phyloP scores from a whole-genome alignment of 2,888 invertebrate genomes.

The Trilocha varians region DNA sequence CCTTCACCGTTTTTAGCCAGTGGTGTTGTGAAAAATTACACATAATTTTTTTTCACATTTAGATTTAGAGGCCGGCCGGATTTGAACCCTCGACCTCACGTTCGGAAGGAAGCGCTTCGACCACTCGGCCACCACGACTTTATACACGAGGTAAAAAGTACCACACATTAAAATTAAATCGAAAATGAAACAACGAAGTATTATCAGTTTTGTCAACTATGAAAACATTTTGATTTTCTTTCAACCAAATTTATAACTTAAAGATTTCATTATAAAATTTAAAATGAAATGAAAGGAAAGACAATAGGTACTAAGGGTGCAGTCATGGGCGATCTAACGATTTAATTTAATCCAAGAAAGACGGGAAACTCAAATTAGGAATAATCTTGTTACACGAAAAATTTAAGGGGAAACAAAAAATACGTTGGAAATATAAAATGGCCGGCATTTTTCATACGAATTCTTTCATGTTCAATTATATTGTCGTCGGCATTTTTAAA shows the following conservation, averaged over 20 bases:
- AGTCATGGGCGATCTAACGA: conserved; percentile 25
- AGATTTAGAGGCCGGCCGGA: too few relatives aligned
- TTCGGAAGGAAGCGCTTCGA: too few relatives aligned
- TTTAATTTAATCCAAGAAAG: conserved; percentile 44
- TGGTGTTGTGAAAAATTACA: too few relatives aligned
- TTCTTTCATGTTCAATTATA: conserved; percentile 1
- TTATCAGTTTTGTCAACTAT: too few relatives aligned
- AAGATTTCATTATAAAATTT: not conserved
- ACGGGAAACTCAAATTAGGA: conserved; percentile 28
- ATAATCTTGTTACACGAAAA: conserved; percentile 30
- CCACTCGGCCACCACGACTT: too few relatives aligned
- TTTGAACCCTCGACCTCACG: too few relatives aligned
- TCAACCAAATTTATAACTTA: conserved; percentile 3
- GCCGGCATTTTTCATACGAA: conserved; percentile 1
- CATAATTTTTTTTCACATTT: too few relatives aligned
- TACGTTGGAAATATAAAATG: not conserved
- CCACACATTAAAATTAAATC: too few relatives aligned
- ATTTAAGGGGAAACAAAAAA: conserved; percentile 5
- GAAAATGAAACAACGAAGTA: too few relatives aligned
- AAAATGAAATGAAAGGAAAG: not conserved
- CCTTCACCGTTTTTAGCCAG: too few relatives aligned
- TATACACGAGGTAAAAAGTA: too few relatives aligned
- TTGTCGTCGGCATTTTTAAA: conserved; percentile 1
- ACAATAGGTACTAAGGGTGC: conserved; percentile 1
- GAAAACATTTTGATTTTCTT: too few relatives aligned